These are phyloP conservation scores for Numida meleagris DNA, from an alignment of 2,113 vertebrate species.

Conservation along the genomic window DNA sequence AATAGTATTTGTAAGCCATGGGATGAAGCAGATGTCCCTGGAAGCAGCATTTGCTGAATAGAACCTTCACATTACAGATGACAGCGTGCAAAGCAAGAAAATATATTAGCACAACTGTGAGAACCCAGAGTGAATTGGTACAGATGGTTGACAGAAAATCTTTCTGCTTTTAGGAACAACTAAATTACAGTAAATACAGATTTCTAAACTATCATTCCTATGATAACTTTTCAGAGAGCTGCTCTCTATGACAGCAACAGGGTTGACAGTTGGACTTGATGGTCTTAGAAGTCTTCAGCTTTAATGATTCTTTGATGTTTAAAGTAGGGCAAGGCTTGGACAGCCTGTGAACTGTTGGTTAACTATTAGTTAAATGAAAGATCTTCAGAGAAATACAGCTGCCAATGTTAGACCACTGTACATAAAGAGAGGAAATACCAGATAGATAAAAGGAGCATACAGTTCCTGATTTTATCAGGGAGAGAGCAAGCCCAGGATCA, in stretches of 20 bases:
- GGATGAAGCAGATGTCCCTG: slow-evolving; percentile 2
- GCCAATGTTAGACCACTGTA: not conserved
- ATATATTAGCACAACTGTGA: not conserved
- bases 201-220: not conserved
- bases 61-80: not conserved
- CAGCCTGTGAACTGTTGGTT: not conserved
- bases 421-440: not conserved
- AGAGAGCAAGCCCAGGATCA: not conserved
- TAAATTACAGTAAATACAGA: not conserved
- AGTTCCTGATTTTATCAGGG: not conserved
- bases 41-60: not conserved
- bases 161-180: not conserved
- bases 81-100: slow-evolving; percentile 9
- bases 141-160: not conserved
- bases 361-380: not conserved
- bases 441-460: not conserved
- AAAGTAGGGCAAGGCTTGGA: not conserved
- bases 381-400: not conserved
- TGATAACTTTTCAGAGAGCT: not conserved
- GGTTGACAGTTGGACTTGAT: not conserved
- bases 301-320: not conserved
- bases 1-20: not conserved
- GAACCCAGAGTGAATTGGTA: not conserved
- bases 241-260: not conserved
- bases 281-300: not conserved